These are phyloP conservation scores for Macrophya annulata DNA, from an alignment of 2,888 invertebrate genomes.

Conservation along the genomic window DNA sequence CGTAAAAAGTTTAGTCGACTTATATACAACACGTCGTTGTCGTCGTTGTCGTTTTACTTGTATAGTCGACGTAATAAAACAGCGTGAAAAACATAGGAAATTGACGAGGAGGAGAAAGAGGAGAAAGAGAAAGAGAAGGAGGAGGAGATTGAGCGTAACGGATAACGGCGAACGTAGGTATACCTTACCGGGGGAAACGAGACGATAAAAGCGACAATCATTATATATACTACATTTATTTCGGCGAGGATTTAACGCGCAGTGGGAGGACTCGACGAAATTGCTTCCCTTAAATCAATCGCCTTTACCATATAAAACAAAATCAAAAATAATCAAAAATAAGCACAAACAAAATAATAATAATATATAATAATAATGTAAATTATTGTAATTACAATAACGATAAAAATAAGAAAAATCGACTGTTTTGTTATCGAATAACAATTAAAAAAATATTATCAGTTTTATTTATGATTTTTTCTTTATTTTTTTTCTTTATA, in stretches of 20 bases:
- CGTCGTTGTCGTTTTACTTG: constrained; percentile 25
- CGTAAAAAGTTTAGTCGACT: constrained; percentile 19
- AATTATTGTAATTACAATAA: background rate
- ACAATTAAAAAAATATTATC: no score
- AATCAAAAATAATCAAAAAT: background rate
- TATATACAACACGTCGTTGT: background rate
- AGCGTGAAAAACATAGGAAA: constrained; percentile 42
- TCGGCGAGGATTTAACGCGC: constrained; percentile 19
- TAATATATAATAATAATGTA: background rate
- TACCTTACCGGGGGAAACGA: constrained; percentile 1
- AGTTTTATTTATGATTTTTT: background rate
- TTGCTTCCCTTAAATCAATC: constrained; percentile 31
- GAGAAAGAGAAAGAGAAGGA: background rate
- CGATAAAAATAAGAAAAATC: background rate
- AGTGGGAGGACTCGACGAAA: constrained; percentile 35
- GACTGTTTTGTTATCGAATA: background rate
- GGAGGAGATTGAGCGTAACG: constrained; percentile 33
- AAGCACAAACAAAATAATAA: background rate
- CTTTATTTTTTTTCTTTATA: background rate
- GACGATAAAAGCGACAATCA: constrained; percentile 41
- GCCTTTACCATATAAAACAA: background rate
- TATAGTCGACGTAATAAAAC: constrained; percentile 24
- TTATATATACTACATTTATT: constrained; percentile 40
- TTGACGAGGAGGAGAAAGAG: constrained; percentile 30
- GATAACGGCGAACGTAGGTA: constrained; percentile 37